Percentiles rank a stretch among this genome's conserved stretches.
These are phyloP conservation scores for Orchesellides sinensis DNA, from an alignment of 2,888 invertebrate species.

Conservation along the genomic window DNA sequence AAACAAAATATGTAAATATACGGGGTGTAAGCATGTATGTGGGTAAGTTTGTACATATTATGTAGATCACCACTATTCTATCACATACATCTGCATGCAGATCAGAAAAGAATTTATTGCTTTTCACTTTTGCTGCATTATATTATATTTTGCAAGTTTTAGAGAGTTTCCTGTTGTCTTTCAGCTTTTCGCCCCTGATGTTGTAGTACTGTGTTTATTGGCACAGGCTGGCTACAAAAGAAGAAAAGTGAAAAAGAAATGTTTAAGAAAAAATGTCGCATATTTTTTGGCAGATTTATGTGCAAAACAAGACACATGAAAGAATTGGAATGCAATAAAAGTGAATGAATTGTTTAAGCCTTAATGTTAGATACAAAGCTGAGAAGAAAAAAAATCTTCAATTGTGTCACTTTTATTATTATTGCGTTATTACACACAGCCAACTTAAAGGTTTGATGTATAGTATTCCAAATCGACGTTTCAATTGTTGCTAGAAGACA, in stretches of 20 bases:
- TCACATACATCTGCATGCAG: neutral
- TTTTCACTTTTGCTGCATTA: constrained; percentile 30
- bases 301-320: constrained; percentile 37
- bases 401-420: constrained; percentile 5
- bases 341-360: too few species aligned
- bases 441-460: neutral
- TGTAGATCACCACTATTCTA: neutral
- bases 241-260: neutral
- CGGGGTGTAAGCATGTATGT: neutral
- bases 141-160: constrained; percentile 38
- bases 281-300: constrained; percentile 50
- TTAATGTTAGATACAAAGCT: too few species aligned
- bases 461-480: neutral
- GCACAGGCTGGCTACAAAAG: neutral
- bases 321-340: constrained; percentile 26
- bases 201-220: neutral
- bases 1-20: neutral
- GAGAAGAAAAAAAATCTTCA: too few species aligned
- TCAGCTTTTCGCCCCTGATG: neutral
- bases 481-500: neutral
- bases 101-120: constrained; percentile 34
- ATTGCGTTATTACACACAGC: neutral
- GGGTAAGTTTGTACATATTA: neutral
- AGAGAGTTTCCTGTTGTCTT: too few species aligned
- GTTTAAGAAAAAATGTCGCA: constrained; percentile 23